Evolutionary conservation across 2,888 invertebrate species (phyloP), one percentile per base, ranked within the genome.

Genomic region (Drosophila cognata): DNA sequence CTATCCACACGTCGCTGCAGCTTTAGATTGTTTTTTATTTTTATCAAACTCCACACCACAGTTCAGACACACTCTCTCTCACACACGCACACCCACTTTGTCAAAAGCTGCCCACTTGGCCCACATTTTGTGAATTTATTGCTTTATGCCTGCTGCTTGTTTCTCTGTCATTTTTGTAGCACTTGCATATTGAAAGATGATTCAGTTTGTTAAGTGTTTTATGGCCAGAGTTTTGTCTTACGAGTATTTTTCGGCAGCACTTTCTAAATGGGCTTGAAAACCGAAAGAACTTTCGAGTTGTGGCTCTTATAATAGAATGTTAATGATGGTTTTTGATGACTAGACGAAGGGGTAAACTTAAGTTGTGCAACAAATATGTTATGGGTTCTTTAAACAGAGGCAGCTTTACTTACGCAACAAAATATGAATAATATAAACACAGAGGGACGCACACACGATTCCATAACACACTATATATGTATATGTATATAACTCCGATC

Each of bases 81-180:
- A 25, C 16, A 53, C 18, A 29, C 29, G 41, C 38, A 43, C 68
- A 58, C 56, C 55, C 74, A 74, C 62, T 66, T 57, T 62, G 70
- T 71, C 63, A 61, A 51, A 61, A 56, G 56, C 60, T 77, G 74
- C 48, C 58, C 72, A 76, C 79, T 79, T 76, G 76, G 65, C 73
- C 76, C 65, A 79, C 65, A 66, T 72, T 66, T 68, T 43, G 31
- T 63, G 48, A 74, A 50, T 57, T 63, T 57, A n/a, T 57, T 18
- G 43, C 36, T 55, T 56, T 60, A 59, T 52, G 55, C 16, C 11
- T 11, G n/a, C 18, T 38, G 38, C 28, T 46, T n/a, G 25, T 51
- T 33, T 46, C 25, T 21, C 35, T 33, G 51, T 55, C 38, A 46
- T 25, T 46, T 16, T 41, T 50, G 31, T 21, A 18, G 29, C 55